phyloP scores from a whole-genome alignment of 2,797 vertebrate genomes.

The Anisognathus igniventris region DNA sequence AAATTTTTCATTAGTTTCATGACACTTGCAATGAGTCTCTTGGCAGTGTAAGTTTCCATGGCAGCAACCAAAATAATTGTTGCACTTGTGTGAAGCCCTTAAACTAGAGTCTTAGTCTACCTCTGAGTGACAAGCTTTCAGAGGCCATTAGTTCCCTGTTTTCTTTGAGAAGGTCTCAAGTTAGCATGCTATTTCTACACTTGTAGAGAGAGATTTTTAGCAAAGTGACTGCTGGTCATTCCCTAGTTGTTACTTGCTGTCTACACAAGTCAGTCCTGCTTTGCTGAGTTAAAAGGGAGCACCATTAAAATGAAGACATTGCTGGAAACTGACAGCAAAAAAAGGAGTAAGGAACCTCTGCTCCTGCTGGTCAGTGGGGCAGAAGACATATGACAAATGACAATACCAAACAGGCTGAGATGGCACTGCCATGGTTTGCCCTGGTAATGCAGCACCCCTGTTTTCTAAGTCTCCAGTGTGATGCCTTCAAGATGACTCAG shows the following conservation, averaged over 20 bases:
- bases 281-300: background rate
- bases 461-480: background rate
- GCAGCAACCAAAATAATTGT: background rate
- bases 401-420: background rate
- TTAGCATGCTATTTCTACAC: background rate
- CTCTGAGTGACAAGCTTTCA: background rate
- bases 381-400: background rate
- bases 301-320: background rate
- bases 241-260: background rate
- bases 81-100: background rate
- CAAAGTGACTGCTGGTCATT: slow-evolving; percentile 5
- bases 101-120: background rate
- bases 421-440: background rate
- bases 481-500: background rate
- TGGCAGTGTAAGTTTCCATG: background rate
- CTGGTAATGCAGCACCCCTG: background rate
- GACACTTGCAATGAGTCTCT: background rate
- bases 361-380: background rate
- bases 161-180: background rate
- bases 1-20: background rate
- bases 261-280: background rate
- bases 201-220: background rate
- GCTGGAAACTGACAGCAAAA: background rate
- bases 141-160: background rate
- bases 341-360: background rate